Conservation (phyloP, 2,888 invertebrate genomes). For the Hylaea fasciaria region DNA sequence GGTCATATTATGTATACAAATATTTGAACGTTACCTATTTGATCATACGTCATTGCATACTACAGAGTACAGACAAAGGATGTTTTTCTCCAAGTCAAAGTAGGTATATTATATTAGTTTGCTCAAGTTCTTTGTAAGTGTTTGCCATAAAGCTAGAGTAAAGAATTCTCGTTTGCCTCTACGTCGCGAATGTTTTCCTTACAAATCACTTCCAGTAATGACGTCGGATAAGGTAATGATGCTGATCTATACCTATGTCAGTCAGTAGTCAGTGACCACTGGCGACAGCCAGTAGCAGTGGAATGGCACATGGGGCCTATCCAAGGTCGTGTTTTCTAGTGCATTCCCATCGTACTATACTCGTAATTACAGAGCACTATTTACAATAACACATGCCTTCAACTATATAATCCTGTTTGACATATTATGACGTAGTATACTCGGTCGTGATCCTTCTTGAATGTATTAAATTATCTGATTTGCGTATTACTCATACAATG, state of each 20-base stretch:
- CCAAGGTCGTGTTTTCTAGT: slow-evolving; percentile 49
- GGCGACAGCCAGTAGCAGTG: slow-evolving; percentile 10
- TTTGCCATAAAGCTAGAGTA: slow-evolving; percentile 28
- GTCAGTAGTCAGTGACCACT: no score
- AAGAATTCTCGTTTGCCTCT: slow-evolving; percentile 39
- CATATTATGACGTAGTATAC: neutral
- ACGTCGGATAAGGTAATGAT: slow-evolving; percentile 29
- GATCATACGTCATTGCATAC: no score
- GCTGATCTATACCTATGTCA: slow-evolving; percentile 15
- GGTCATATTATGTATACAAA: no score
- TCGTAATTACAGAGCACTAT: slow-evolving; percentile 28
- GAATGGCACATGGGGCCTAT: slow-evolving; percentile 27
- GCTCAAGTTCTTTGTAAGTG: slow-evolving; percentile 17
- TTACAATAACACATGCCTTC: no score
- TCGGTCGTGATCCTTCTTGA: neutral
- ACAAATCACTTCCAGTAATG: slow-evolving; percentile 34
- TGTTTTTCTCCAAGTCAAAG: neutral
- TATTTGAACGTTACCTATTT: no score
- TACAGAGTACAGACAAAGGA: neutral
- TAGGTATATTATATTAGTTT: neutral
- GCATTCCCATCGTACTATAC: slow-evolving; percentile 49
- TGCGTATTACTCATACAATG: no score
- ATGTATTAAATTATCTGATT: neutral
- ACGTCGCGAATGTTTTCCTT: slow-evolving; percentile 35
- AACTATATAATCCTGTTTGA: no score